phyloP scores from a whole-genome alignment of 2,888 invertebrate genomes.

The Lapara coniferarum region DNA sequence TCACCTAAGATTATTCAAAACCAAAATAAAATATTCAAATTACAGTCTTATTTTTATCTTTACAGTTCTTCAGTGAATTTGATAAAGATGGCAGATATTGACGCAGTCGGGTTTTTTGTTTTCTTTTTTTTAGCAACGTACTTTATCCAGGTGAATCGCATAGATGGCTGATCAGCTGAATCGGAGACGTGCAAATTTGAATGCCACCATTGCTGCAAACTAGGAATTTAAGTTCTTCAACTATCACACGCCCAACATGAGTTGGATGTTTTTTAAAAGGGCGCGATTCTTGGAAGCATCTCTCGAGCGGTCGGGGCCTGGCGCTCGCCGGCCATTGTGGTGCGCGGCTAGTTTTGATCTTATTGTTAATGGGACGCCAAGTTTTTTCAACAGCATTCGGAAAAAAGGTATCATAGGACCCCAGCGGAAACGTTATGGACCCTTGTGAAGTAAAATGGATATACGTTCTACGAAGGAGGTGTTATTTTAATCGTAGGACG shows the following conservation, averaged over 20 bases:
- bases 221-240: constrained; percentile 74
- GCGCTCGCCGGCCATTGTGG: constrained; percentile 79
- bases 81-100: no score
- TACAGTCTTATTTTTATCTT: no score
- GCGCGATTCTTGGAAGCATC: constrained; percentile 78
- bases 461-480: constrained; percentile 81
- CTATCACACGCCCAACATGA: constrained; percentile 78
- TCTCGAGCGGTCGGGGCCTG: constrained; percentile 74
- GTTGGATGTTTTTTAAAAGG: constrained; percentile 78
- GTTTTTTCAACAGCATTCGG: constrained; percentile 77
- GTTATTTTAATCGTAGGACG: constrained; percentile 82
- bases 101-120: no score
- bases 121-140: no score
- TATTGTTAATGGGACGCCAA: constrained; percentile 83
- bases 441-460: constrained; percentile 81
- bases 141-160: not conserved
- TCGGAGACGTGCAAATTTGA: constrained; percentile 13
- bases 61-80: no score
- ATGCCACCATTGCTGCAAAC: constrained; percentile 33
- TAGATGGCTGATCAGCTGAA: not conserved
- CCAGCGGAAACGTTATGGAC: constrained; percentile 82
- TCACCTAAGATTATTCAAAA: no score
- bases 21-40: no score
- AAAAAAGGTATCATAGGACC: constrained; percentile 80
- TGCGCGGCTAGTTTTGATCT: constrained; percentile 83